A percentile compares a stretch with the other conserved stretches of the same genome.
phyloP scores from a whole-genome alignment of 2,113 vertebrate genomes.

The Ochotona princeps region DNA sequence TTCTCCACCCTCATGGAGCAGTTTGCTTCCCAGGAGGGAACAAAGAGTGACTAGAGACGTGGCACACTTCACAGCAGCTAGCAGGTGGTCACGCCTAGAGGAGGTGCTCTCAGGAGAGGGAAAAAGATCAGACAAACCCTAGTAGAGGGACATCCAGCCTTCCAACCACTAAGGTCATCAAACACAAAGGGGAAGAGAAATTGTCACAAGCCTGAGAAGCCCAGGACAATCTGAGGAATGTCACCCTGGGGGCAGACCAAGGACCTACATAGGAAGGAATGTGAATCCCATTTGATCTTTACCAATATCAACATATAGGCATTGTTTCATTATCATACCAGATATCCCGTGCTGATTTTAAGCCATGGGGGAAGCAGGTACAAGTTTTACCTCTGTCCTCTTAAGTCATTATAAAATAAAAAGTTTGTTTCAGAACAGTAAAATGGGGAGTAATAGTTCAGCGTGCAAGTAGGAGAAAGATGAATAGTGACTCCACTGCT shows the following conservation, averaged over 20 bases:
- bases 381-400: not conserved
- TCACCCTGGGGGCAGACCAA: not conserved
- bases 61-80: not conserved
- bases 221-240: not conserved
- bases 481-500: not conserved
- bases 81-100: no score
- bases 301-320: not conserved
- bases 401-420: conserved; percentile 41
- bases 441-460: not conserved
- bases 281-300: not conserved
- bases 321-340: not conserved
- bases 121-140: not conserved
- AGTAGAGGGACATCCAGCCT: not conserved
- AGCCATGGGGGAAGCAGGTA: not conserved
- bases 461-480: not conserved
- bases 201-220: not conserved
- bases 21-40: not conserved
- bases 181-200: not conserved
- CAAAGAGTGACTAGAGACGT: not conserved
- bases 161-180: not conserved
- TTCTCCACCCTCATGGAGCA: not conserved
- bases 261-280: not conserved
- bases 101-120: not conserved
- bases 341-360: not conserved
- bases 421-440: not conserved